Percentiles rank a stretch among this genome's conserved stretches.
phyloP scores from a whole-genome alignment of 2,797 vertebrate genomes.

The Carduelis carduelis region DNA sequence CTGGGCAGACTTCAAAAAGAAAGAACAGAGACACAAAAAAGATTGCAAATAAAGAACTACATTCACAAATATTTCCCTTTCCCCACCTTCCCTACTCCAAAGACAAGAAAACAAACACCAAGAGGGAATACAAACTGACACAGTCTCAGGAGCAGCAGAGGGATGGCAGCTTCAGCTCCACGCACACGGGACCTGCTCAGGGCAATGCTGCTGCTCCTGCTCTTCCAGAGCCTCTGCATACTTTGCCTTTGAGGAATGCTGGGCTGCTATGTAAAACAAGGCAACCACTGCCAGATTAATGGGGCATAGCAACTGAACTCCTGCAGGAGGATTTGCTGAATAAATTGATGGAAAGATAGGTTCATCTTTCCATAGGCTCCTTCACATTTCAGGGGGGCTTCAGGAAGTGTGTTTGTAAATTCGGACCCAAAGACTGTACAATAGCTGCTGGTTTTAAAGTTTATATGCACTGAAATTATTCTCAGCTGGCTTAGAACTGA shows the following conservation, averaged over 20 bases:
- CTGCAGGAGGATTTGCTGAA: background rate
- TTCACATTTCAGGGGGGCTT: background rate
- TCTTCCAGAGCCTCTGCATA: background rate
- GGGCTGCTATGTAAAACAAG: background rate
- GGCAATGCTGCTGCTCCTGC: background rate
- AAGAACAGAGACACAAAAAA: background rate
- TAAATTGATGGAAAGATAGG: background rate
- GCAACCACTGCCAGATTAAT: background rate
- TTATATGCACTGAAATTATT: background rate
- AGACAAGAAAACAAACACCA: background rate
- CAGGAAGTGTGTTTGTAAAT: background rate
- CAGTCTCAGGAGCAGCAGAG: background rate
- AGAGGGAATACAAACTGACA: background rate
- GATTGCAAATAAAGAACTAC: background rate
- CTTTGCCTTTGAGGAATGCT: background rate
- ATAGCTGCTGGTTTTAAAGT: background rate
- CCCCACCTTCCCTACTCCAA: background rate
- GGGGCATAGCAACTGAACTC: background rate
- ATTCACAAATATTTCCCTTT: background rate
- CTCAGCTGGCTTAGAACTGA: background rate
- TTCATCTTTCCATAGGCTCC: background rate
- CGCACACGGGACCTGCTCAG: accelerated
- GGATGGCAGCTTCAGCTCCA: accelerated
- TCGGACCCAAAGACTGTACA: background rate
- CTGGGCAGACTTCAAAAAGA: background rate